These are phyloP conservation scores for Chaetophractus vellerosus DNA, from an alignment of 2,797 vertebrate species.

Conservation along the genomic window DNA sequence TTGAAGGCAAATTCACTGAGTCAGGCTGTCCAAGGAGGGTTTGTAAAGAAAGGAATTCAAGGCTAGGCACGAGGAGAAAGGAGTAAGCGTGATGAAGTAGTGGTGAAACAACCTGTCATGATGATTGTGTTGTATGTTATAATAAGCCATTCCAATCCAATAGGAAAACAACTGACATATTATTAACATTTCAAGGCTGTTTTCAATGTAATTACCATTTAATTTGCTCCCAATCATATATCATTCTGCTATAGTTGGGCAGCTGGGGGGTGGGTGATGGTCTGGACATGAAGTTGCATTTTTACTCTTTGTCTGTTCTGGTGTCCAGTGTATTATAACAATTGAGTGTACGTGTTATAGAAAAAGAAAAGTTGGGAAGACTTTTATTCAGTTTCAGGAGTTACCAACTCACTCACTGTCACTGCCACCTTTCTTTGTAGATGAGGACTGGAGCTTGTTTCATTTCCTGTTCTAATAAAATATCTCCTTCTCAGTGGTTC, in stretches of 20 bases:
- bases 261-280: rapidly evolving
- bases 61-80: not conserved
- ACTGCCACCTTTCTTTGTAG: not conserved
- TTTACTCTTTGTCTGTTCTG: not conserved
- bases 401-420: not conserved
- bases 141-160: not conserved
- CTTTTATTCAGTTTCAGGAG: not conserved
- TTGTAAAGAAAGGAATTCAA: not conserved
- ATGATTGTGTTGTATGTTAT: not conserved
- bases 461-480: not conserved
- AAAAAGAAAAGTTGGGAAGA: not conserved
- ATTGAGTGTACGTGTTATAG: not conserved
- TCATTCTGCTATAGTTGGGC: not conserved
- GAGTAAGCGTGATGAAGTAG: not conserved
- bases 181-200: constrained; percentile 49
- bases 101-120: not conserved
- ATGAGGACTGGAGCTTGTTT: not conserved
- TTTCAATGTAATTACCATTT: constrained; percentile 33
- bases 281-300: not conserved
- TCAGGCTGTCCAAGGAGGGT: not conserved
- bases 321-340: not conserved
- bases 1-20: not conserved
- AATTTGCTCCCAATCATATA: constrained; percentile 30
- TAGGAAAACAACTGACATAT: constrained; percentile 14
- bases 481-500: not conserved